A percentile compares a stretch with the other conserved stretches of the same genome.
Conservation (phyloP, 2,113 vertebrate genomes). For the Bufo gargarizans region DNA sequence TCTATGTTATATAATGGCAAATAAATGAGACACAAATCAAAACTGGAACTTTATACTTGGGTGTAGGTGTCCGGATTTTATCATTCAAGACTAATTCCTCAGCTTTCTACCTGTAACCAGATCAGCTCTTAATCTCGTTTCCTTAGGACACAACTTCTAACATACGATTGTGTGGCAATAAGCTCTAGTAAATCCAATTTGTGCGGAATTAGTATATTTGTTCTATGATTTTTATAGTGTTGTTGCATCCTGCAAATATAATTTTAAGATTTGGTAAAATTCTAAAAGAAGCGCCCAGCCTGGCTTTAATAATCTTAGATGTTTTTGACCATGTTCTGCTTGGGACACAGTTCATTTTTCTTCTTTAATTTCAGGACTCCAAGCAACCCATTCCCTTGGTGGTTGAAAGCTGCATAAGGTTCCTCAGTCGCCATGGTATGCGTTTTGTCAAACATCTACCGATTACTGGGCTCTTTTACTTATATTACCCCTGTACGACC, state of each 20-base stretch:
- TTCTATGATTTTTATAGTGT: background rate
- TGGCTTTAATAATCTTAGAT: background rate
- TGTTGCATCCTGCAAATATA: background rate
- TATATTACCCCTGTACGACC: background rate
- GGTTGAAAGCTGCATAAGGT: slow-evolving; percentile 96
- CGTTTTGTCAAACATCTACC: background rate
- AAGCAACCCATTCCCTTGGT: slow-evolving; percentile 92
- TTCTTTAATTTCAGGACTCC: slow-evolving; percentile 76
- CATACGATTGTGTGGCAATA: background rate
- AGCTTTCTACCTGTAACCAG: background rate
- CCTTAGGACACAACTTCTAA: background rate
- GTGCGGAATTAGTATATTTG: background rate
- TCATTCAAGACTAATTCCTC: background rate
- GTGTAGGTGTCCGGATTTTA: background rate
- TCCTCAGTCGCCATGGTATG: slow-evolving; percentile 97
- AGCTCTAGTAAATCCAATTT: background rate
- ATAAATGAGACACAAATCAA: background rate
- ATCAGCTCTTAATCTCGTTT: slow-evolving; percentile 17
- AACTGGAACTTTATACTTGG: background rate
- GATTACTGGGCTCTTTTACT: background rate
- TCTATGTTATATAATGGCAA: background rate
- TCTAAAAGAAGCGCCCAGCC: background rate
- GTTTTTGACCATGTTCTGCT: background rate
- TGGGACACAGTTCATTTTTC: background rate
- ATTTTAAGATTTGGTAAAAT: background rate